Base-by-base conservation (phyloP, 2,797 vertebrate genomes). In the Enteromius paludinosus region DNA sequence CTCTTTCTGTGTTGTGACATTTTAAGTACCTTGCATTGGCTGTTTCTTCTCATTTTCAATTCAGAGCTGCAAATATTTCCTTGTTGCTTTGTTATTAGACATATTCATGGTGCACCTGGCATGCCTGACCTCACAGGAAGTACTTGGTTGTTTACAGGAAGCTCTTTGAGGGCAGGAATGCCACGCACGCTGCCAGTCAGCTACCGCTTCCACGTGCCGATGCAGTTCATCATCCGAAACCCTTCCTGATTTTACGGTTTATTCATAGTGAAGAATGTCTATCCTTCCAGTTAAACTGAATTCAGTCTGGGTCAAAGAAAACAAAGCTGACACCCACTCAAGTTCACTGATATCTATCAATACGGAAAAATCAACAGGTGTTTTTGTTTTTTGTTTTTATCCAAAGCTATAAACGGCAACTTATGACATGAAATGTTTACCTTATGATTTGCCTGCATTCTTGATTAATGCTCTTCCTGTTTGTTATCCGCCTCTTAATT, bases 91-190 rank as follows among this genome's bases (percentile, higher is more conserved):
- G 47, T 82, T 69, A 79, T 74, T 38, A 88, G 77, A 91, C 90
- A 86, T 78, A 5, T 69, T 56, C 79, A 74, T 28, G 70, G 45
- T 59, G 28, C 23, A 83, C 28, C 73, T 74, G 62, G 72, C 71
- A 43, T 43, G 59, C 79, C 86, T 72, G 71, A 80, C 87, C 88
- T 88, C 87, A 84, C 89, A 90, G 94, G 93, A 95, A 95, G 89
- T 90, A 89, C 91, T 93, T 85, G 87, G 81, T 87, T 95, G 92
- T 95, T 95, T 94, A 95, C 94, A 94, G 95, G 95, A 95, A 95
- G 86, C 35, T 23, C 54, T 87, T 86, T 78, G 78, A 90, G 92
- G 89, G 87, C 86, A 91, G 89, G 93, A 94, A 94, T 93, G 90
- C 76, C 56, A 82, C 74, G n/a, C 43, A 73, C 38, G 71, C 70